Evolutionary conservation across 2,113 vertebrate genomes (phyloP).

Genomic region (Epinephelus cyanopodus): DNA sequence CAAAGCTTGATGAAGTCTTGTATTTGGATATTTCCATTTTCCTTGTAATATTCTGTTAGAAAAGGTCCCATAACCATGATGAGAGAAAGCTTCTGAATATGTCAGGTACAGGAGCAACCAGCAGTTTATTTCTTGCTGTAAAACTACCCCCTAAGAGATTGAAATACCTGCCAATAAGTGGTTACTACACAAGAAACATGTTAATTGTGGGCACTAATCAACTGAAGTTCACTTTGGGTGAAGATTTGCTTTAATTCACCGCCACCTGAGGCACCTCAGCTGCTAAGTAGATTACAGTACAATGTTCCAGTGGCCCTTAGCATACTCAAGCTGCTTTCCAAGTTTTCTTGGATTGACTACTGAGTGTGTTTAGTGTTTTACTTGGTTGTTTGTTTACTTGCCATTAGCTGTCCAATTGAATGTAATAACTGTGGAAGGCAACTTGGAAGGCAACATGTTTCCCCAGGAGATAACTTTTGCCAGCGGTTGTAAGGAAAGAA

Average conservation of each 20-base stretch:
- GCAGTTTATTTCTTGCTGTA: constrained; percentile 5
- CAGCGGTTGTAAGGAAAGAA: background rate
- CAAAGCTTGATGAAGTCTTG: no score
- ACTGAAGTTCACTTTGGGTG: no score
- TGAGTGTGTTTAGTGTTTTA: background rate
- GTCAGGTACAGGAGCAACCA: background rate
- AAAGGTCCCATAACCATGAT: no score
- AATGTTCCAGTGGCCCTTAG: background rate
- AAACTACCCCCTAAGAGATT: background rate
- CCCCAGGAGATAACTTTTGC: background rate
- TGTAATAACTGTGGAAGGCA: background rate
- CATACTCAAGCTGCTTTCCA: background rate
- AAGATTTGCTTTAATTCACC: no score
- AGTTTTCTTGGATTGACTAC: background rate
- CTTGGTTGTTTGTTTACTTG: background rate
- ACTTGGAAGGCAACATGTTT: background rate
- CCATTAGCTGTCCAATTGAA: background rate
- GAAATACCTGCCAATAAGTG: no score
- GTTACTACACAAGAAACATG: no score
- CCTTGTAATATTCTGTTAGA: no score
- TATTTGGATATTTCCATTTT: no score
- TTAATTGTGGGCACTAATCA: no score
- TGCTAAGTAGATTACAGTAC: background rate
- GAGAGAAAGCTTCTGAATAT: background rate
- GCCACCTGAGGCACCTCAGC: constrained; percentile 3